Evolutionary conservation across 2,888 invertebrate genomes (phyloP), one percentile per base, ranked within the genome.

Genomic region (Odontothrips loti): DNA sequence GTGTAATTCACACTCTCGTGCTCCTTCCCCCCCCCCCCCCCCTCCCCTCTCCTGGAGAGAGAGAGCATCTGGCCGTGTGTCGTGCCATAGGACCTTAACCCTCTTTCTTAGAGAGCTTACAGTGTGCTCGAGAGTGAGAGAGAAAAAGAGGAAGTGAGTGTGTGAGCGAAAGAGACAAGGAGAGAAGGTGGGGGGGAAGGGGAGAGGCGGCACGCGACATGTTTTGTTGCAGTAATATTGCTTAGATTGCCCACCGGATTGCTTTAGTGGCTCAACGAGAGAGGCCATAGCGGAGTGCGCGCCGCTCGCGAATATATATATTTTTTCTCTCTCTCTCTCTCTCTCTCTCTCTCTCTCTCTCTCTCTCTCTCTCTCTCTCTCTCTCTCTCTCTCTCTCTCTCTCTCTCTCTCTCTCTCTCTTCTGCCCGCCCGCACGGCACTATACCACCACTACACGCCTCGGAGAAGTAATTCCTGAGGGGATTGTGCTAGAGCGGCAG

Each of bases 31-130:
- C 51, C 20, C 12, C 51, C 51, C 58, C 58, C 58, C 34, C 6
- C 34, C 34, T 43, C 34, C 34, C 34, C 34, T 43, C 3, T 43
- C 34, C 34, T 43, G 34, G 34, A 43, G 34, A 43, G 58, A 10
- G 68, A 58, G 68, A 75, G 68, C 68, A 75, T 75, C 68, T 75
- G 68, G 68, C 23, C 68, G 68, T 75, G 23, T 75, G 68, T 75
- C 68, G 68, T 27, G 27, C 68, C 68, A 23, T 23, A 23, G 68
- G 68, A 27, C 23, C 68, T 27, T 75, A 75, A 75, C 68, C 68
- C 68, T 75, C 68, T 75, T 75, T 75, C 68, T 75, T 75, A 75
- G 68, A 75, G 68, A 75, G 68, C 68, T 75, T 75, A 75, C 68
- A 58, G 68, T 20, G n/a, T 23, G 68, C n/a, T 20, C 23, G 9